Evolutionary conservation across 2,888 invertebrate genomes (phyloP), one percentile per base, ranked within the genome.

Genomic region (Napeogenes sylphis): DNA sequence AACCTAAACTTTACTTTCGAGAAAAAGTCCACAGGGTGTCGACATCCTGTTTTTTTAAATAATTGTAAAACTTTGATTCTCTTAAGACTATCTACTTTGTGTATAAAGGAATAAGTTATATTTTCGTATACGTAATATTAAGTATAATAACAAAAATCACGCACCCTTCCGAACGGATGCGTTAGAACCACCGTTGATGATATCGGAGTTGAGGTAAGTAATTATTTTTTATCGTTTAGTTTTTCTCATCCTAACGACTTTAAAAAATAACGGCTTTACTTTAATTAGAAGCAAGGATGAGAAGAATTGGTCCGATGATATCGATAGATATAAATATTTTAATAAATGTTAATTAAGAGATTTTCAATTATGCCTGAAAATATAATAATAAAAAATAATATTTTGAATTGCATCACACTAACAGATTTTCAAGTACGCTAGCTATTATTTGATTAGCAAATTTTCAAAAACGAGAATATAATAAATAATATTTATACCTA

Each of bases 131-230:
- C 32, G 12, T 10, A 4, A 46, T 30, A 35, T 35, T 56, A 58
- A 13, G 5, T 14, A 38, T 58, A 42, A 55, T 53, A 56, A 35
- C 47, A n/a, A 56, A 58, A 63, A 66, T 61, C 63, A 60, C 58
- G 60, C 63, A 66, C 65, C 63, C 65, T 63, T 55, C 63, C 35
- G 12, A 61, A 58, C 65, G 63, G 63, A 66, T 63, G 65, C 63
- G 58, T 65, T 65, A 58, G 53, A 60, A 63, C 4, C 58, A 63
- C 65, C 60, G 65, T 66, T 66, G 63, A 61, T 63, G 45, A 56
- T 57, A 63, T 64, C 57, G 47, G 56, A 32, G n/a, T 12, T 38
- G 55, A 46, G 45, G 38, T 38, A 59, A 59, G 57, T 54, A 55
- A 64, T 64, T 58, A 62, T 58, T 51, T 62, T 64, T 63, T 62